Base-by-base conservation (phyloP, 2,888 invertebrate genomes). In the Junonia oenone region DNA sequence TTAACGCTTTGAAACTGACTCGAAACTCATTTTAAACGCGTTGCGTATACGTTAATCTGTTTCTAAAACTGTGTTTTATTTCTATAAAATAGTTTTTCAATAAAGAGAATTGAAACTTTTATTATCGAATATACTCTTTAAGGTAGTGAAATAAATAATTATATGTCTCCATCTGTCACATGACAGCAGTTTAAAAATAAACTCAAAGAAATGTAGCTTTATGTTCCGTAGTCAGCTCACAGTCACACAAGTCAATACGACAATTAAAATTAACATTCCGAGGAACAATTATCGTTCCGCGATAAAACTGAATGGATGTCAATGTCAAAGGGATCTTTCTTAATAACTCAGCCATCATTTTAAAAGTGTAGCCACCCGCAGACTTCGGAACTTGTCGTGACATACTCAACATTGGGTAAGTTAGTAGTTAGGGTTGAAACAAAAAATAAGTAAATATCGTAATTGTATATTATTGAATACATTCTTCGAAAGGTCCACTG, bases 341-440 rank as follows among this genome's bases (percentile, higher is more conserved):
- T 69, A 66, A 78, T 80, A 81, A 77, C 74, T 75, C 71, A 71
- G 69, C 72, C 72, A 67, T 70, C 72, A 63, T 62, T 66, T 62
- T 48, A 56, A 55, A 57, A 55, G 57, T 55, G 45, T 46, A 65
- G 60, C 68, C 68, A 66, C 69, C 69, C 69, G 62, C 55, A 58
- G 55, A 50, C 31, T 26, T 45, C 19, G 27, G 37, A 55, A 31
- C 37, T 37, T 46, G 37, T 49, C 49, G 55, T 55, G 37, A 56
- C 35, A 55, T 38, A 33, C 49, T 29, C 15, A 26, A 35, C 38
- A 50, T 9, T 33, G 31, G 8, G 11, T 8, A 29, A 29, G n/a
- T n/a, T n/a, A 22, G 22, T 22, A 22, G 22, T 3, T 51, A 15
- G 51, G 47, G 48, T 45, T 49, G 48, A 45, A 9, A 14, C 29